Conservation (phyloP, 2,113 vertebrate genomes). For the Ptilonorhynchus violaceus region DNA sequence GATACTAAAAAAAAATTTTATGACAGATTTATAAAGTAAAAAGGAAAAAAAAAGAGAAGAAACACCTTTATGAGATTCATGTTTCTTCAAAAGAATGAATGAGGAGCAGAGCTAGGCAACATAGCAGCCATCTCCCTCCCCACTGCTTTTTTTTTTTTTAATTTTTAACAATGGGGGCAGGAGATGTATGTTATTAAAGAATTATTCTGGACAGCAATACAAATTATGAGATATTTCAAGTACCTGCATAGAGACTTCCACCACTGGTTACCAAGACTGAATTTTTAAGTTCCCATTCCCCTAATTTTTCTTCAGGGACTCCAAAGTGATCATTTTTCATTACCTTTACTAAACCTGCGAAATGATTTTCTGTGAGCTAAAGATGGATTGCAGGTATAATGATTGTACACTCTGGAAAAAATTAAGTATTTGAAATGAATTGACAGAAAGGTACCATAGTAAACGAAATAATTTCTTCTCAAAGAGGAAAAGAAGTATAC, state of each 20-base stretch:
- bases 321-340: background rate
- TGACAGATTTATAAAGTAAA: background rate
- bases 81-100: background rate
- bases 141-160: background rate
- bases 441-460: background rate
- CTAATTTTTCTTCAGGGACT: background rate
- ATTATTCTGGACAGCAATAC: fast-evolving
- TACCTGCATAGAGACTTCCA: background rate
- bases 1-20: background rate
- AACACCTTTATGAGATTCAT: background rate
- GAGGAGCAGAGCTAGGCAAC: background rate
- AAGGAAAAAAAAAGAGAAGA: fast-evolving
- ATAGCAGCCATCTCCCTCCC: background rate
- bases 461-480: background rate
- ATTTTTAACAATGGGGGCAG: background rate
- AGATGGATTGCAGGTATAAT: background rate
- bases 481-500: background rate
- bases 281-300: background rate
- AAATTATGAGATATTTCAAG: background rate
- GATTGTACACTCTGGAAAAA: background rate
- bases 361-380: background rate
- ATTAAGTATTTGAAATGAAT: background rate
- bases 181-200: background rate
- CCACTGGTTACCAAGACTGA: background rate
- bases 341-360: background rate